Conservation (phyloP, 92 coral and sea anemone species). For the Phenganax stokvisi region DNA sequence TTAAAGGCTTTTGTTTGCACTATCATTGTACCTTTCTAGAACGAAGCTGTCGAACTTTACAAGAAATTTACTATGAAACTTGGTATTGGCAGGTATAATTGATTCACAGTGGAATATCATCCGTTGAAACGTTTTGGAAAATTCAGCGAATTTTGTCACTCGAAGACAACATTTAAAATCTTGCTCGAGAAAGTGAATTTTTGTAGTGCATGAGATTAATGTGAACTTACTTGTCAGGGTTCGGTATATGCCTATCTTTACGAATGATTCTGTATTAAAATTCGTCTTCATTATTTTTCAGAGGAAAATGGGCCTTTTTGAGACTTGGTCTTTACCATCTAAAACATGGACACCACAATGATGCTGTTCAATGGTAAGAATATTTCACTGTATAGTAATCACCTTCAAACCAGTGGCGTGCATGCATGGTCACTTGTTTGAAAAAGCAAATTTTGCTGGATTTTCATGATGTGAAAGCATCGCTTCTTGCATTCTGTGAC, state of each 20-base stretch:
- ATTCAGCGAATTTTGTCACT: not conserved
- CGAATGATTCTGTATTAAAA: no score
- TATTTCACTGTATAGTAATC: not conserved
- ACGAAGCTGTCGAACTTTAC: slow-evolving; percentile 69
- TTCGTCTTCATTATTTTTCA: not conserved
- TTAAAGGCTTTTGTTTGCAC: not conserved
- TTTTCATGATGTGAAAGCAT: no score
- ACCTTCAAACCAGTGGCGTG: no score
- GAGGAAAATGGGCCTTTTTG: slow-evolving; percentile 97
- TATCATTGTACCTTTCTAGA: slow-evolving; percentile 38
- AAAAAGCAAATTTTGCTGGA: no score
- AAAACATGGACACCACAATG: slow-evolving; percentile 64
- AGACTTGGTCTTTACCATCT: slow-evolving; percentile 77
- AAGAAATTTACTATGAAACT: slow-evolving; percentile 59
- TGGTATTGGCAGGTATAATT: slow-evolving; percentile 68
- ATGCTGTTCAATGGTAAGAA: slow-evolving; percentile 76
- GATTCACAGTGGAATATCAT: not conserved
- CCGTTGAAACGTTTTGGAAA: not conserved
- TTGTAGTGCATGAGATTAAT: no score
- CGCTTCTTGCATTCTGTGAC: no score
- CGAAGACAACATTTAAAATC: not conserved
- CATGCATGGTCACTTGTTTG: no score
- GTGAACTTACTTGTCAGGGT: no score
- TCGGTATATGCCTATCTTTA: no score
- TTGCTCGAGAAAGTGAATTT: no score